Conservation (phyloP, 1,140 invertebrate species). For the Polyergus mexicanus region DNA sequence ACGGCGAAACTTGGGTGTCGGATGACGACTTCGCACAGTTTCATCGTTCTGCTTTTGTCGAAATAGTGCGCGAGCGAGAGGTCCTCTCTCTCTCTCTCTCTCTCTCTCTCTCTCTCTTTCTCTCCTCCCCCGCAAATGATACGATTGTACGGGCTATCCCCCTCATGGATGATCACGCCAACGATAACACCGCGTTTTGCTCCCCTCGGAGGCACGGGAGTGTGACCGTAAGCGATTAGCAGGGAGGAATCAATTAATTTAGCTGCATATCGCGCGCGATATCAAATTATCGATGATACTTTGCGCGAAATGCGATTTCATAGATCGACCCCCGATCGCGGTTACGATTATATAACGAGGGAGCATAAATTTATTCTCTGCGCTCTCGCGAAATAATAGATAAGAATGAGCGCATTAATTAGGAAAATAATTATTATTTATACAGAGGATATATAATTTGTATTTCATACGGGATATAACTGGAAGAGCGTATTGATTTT, state of each 20-base stretch:
- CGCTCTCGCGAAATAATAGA: background rate
- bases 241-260: constrained; percentile 59
- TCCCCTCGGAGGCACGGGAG: constrained; percentile 44
- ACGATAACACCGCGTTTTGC: constrained; percentile 52
- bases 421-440: constrained; percentile 34
- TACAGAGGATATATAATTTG: constrained; percentile 5
- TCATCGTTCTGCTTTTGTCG: constrained; percentile 65
- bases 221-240: constrained; percentile 59
- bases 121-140: constrained; percentile 7
- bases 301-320: constrained; percentile 21
- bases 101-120: background rate
- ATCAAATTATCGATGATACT: constrained; percentile 58
- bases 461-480: background rate
- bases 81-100: background rate
- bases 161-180: constrained; percentile 47
- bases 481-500: constrained; percentile 25
- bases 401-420: background rate
- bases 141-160: constrained; percentile 43
- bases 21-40: constrained; percentile 63
- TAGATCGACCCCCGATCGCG: constrained; percentile 1
- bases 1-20: constrained; percentile 75
- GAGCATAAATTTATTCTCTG: background rate
- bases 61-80: constrained; percentile 54
- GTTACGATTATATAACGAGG: background rate
- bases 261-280: constrained; percentile 34